Base-by-base conservation (phyloP, 2,113 vertebrate genomes). In the Noctilio leporinus region DNA sequence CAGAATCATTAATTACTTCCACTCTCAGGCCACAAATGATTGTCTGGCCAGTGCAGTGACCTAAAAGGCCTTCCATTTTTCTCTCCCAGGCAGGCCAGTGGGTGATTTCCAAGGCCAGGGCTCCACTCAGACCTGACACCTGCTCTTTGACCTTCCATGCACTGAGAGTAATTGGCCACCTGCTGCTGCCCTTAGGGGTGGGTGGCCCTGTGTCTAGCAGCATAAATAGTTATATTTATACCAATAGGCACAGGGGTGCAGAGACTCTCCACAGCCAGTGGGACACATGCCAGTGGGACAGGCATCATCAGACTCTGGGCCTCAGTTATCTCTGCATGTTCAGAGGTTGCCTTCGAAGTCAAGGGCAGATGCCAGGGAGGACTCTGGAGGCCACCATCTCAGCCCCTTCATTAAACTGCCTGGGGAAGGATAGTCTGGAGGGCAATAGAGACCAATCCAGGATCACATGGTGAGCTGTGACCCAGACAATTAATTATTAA, bases 191-290 rank as follows among this genome's bases (percentile, higher is more conserved):
- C 64, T 51, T 14, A 6, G n/a, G 7, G 40, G 59, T 9, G 57
- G 28, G 49, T 33, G 65, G 62, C 22, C 30, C 49, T n/a, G n/a
- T n/a, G n/a, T n/a, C n/a, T n/a, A n/a, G n/a, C n/a, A n/a, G n/a
- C n/a, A n/a, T n/a, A n/a, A n/a, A n/a, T n/a, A n/a, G n/a, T n/a
- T n/a, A n/a, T n/a, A 3, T 47, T 45, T 75, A 49, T 16, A 69
- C 17, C 3, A 1, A 70, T 20, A 45, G 16, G 12, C 26, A 4
- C n/a, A 19, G 20, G 62, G 20, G 40, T 22, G 0, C 7, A 4
- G 57, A 17, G 26, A 5, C 16, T 3, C 20, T 40, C 35, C 8
- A 0, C n/a, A 43, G 64, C 28, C 69, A 62, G 55, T 20, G n/a
- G n/a, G n/a, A n/a, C n/a, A n/a, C n/a, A n/a, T n/a, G n/a, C n/a